Evolutionary conservation across 2,797 vertebrate genomes (phyloP).

Genomic region (Clangula hyemalis): DNA sequence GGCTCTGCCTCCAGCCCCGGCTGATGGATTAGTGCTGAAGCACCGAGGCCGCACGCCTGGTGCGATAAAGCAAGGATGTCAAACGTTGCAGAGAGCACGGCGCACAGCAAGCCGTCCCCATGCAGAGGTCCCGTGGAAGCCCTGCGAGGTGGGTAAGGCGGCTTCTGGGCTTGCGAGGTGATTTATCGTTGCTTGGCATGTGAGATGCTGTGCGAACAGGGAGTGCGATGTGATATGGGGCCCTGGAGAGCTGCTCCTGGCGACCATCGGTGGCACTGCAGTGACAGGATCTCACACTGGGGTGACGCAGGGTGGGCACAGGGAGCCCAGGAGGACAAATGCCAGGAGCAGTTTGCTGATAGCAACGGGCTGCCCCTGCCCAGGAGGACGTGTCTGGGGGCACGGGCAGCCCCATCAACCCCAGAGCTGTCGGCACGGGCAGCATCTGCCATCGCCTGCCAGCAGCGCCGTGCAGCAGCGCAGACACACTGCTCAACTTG

Average conservation of each 20-base stretch:
- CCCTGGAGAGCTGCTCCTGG: rapidly evolving
- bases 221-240: rapidly evolving
- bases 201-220: background rate
- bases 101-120: rapidly evolving
- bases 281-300: rapidly evolving
- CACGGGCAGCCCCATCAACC: background rate
- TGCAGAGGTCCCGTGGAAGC: rapidly evolving
- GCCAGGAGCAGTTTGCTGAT: background rate
- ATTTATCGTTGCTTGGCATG: background rate
- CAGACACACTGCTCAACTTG: rapidly evolving
- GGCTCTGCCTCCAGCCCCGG: rapidly evolving
- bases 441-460: background rate
- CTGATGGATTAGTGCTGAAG: background rate
- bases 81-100: background rate
- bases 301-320: rapidly evolving
- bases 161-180: no score
- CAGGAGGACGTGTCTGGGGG: background rate
- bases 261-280: rapidly evolving
- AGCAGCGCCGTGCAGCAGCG: background rate
- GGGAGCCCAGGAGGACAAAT: background rate
- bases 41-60: background rate
- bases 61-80: background rate
- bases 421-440: background rate
- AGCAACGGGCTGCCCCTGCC: background rate
- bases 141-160: background rate